These are phyloP conservation scores for Athene cunicularia DNA, from an alignment of 2,113 vertebrate species.

Conservation along the genomic window DNA sequence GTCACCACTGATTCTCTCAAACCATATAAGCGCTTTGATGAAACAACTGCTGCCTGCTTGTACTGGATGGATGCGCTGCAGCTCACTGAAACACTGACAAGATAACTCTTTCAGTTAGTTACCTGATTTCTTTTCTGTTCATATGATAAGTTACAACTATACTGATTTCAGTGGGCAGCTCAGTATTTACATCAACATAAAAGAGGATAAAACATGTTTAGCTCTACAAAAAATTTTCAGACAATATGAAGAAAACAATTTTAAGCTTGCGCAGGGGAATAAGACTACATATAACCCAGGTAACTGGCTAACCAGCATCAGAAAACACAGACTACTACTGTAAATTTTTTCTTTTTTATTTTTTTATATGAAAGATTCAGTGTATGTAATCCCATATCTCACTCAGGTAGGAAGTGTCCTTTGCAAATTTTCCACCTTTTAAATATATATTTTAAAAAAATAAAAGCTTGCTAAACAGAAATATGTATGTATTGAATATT, in stretches of 20 bases:
- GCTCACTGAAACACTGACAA: background rate
- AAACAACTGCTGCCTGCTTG: background rate
- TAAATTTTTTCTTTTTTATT: background rate
- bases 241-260: background rate
- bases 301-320: background rate
- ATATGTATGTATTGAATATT: background rate
- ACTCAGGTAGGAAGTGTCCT: background rate
- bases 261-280: background rate
- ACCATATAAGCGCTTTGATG: background rate
- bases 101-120: background rate
- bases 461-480: background rate
- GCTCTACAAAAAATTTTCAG: background rate
- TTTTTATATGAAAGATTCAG: background rate
- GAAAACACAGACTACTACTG: background rate
- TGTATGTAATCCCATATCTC: background rate
- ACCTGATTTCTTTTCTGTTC: background rate
- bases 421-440: background rate
- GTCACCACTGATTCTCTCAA: background rate
- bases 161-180: background rate
- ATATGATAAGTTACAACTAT: background rate
- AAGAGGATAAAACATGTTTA: background rate
- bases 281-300: background rate
- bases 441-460: background rate
- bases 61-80: background rate
- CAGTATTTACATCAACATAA: background rate